Evolutionary conservation across 2,888 invertebrate species (phyloP).

Genomic region (Stictocephala bisonia): DNA sequence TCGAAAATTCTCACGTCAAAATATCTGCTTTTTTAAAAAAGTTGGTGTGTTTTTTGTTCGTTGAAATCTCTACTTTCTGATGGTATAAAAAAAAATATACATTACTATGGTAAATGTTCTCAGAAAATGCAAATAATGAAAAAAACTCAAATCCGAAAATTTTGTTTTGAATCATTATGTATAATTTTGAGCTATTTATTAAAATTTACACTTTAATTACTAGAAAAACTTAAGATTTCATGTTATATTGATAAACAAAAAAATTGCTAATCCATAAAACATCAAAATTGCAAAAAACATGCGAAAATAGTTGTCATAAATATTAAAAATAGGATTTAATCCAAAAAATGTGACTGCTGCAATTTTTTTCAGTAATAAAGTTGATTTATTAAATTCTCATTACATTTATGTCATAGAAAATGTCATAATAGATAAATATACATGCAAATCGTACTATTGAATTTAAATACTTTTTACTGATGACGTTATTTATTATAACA

Average conservation of each 20-base stretch:
- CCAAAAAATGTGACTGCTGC: background rate
- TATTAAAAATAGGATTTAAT: background rate
- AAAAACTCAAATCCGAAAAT: background rate
- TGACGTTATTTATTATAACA: background rate
- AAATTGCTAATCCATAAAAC: background rate
- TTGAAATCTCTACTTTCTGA: no score
- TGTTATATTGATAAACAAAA: no score
- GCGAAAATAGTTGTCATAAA: no score
- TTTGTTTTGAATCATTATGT: background rate
- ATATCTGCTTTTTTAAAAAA: no score
- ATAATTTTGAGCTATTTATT: no score
- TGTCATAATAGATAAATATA: background rate
- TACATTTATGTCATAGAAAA: background rate
- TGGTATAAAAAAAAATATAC: no score
- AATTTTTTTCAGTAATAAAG: no score
- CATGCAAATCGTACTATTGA: no score
- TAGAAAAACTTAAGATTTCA: background rate
- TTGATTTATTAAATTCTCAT: background rate
- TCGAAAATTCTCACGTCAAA: no score
- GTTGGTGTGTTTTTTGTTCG: no score
- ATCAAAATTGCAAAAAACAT: background rate
- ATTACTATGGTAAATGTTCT: background rate
- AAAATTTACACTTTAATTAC: no score
- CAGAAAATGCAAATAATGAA: background rate
- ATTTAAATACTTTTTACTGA: background rate